Base-by-base conservation (phyloP, 2,888 invertebrate genomes). In the Nemotelus nigrinus region DNA sequence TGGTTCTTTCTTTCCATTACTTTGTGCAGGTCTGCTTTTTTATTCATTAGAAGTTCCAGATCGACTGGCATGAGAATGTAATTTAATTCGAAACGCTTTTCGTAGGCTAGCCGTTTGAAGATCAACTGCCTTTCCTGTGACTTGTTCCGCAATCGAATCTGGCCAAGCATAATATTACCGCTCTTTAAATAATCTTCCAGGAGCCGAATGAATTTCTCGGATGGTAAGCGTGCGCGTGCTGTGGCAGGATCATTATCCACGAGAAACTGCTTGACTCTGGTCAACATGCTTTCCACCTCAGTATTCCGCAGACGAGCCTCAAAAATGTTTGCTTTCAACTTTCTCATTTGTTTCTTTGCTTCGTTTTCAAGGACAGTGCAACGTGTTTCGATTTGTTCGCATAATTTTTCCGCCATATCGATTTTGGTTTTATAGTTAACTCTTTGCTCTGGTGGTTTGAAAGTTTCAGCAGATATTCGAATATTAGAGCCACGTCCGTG, bases 31-130 rank as follows among this genome's bases (percentile, higher is more conserved):
- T 89, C 87, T 41, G 87, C 84, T 80, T 90, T 89, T 81, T 90
- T 89, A 63, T 91, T 90, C 63, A 86, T 85, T 67, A 91, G 80
- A 81, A 90, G 88, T 78, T 91, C 89, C 80, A 91, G 91, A 82
- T 91, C 91, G 2, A 90, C 87, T 0, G 88, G 88, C 63, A 88
- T 88, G 7, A 91, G 83, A 53, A 88, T 87, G 76, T 89, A 89
- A 3, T 89, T 89, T 0, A 91, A 83, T 82, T 90, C 89, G 65
- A 88, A 86, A 71, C 89, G 88, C 6, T 84, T 85, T 2, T 85
- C 82, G 2, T 86, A 39, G 10, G 41, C 3, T 53, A 41, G 6
- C 41, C 10, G 48, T 6, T 68, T 48, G 41, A 3, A 53, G 6
- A 6, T 6, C 6, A 50, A 39, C 10, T 53, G 50, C 6, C 41